phyloP scores from a whole-genome alignment of 2,888 invertebrate species.

The Leptinotarsa juncta region DNA sequence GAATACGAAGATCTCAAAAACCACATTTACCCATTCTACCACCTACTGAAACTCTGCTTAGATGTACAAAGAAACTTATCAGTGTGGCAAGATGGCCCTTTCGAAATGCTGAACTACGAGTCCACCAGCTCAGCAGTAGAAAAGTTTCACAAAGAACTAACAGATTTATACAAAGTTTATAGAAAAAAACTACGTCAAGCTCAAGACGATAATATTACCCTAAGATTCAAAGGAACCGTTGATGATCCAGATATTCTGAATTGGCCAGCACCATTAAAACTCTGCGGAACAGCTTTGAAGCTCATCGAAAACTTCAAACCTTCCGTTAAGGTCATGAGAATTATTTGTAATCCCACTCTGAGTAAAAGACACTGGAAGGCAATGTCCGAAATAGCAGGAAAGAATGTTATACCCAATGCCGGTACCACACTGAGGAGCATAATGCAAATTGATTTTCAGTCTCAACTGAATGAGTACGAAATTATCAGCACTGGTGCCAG shows the following conservation, averaged over 20 bases:
- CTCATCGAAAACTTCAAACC: conserved; percentile 78
- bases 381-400: conserved; percentile 83
- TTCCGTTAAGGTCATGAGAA: conserved; percentile 83
- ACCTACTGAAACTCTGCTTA: conserved; percentile 74
- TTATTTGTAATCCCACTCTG: conserved; percentile 88
- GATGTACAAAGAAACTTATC: conserved; percentile 84
- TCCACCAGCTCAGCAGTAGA: conserved; percentile 83
- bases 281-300: conserved; percentile 74
- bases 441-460: conserved; percentile 76
- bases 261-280: conserved; percentile 83
- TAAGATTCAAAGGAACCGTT: conserved; percentile 66
- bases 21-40: conserved; percentile 77
- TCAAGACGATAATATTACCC: conserved; percentile 75
- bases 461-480: conserved; percentile 79
- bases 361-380: conserved; percentile 85
- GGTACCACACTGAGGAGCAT: conserved; percentile 83
- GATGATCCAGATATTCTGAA: conserved; percentile 84
- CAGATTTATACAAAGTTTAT: conserved; percentile 80
- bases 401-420: conserved; percentile 75
- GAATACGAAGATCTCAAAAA: conserved; percentile 83
- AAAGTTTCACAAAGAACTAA: conserved; percentile 80
- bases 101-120: conserved; percentile 83
- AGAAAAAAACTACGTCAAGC: conserved; percentile 82
- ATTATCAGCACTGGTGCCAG: conserved; percentile 84
- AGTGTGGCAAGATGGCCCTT: conserved; percentile 93